Evolutionary conservation across 1,140 invertebrate species (phyloP).

Genomic region (Drosophila virilis): DNA sequence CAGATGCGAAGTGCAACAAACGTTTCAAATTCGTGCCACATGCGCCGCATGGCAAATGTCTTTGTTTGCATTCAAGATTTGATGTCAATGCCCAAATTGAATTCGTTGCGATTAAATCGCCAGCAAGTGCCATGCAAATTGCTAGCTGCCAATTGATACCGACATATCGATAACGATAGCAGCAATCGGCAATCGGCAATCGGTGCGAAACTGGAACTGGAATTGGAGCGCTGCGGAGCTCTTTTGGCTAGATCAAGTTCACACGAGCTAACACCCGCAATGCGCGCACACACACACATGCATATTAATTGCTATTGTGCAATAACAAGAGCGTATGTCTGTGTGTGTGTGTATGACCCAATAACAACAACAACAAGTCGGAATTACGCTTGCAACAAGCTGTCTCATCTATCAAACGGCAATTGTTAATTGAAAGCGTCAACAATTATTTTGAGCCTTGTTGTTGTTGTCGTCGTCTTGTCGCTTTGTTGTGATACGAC

Average conservation of each 20-base stretch:
- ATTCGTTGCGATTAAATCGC: conserved; percentile 69
- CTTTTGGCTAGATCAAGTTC: conserved; percentile 18
- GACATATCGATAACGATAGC: neutral
- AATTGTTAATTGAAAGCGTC: conserved; percentile 77
- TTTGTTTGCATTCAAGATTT: conserved; percentile 21
- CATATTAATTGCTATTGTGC: conserved; percentile 6
- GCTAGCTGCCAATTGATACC: conserved; percentile 32
- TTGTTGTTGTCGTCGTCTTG: neutral
- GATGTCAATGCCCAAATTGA: conserved; percentile 15
- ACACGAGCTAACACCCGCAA: conserved; percentile 3
- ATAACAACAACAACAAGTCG: conserved; percentile 30
- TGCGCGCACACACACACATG: neutral
- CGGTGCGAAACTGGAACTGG: neutral
- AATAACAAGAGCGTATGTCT: conserved; percentile 4
- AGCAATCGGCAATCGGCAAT: neutral
- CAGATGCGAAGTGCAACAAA: conserved; percentile 72
- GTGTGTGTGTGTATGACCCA: conserved; percentile 30
- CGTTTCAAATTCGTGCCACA: conserved; percentile 58
- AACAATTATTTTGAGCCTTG: conserved; percentile 43
- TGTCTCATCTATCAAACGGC: conserved; percentile 53
- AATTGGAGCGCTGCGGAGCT: neutral
- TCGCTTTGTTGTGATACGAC: conserved; percentile 15
- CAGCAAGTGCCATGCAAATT: conserved; percentile 64
- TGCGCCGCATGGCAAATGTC: conserved; percentile 26
- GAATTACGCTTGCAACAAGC: conserved; percentile 35